Base-by-base conservation (phyloP, 1,140 invertebrate genomes). In the Hyposmocoma kahamanoa region DNA sequence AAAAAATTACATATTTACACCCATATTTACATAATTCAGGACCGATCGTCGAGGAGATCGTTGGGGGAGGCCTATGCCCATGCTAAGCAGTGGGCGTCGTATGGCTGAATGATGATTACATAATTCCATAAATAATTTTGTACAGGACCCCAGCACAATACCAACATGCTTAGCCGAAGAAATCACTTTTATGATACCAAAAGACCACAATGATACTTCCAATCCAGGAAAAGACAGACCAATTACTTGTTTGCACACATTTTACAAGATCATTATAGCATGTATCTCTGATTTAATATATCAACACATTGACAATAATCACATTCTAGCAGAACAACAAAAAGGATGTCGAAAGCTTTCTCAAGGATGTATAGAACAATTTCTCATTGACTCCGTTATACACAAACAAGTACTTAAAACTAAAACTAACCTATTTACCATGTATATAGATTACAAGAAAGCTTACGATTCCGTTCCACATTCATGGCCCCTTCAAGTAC, bases 281-380 rank as follows among this genome's bases (percentile, higher is more conserved):
- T 43, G 42, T 28, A 43, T 43, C 1, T n/a, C 42, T 28, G 42
- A 43, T 15, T 15, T 43, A 17, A 43, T 46, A 21, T 46, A 43
- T 28, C 3, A 28, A 26, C 42, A 43, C 13, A 18, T 43, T 28
- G 17, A 9, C 13, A 13, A 34, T n/a, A 34, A 13, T 34, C 8
- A 34, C 5, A 34, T 34, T 13, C n/a, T 34, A 6, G 24, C 24
- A 28, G 24, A 28, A 28, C 6, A 28, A 28, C 24, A 28, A 11
- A 28, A 28, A 28, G 24, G 24, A 6, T 28, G 24, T 11, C 24
- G 24, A 6, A 28, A 28, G 11, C 6, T 6, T 28, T 6, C 6
- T 28, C 24, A 28, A 11, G 24, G 24, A 6, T 28, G 24, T 11
- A 28, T 6, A 28, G 24, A 28, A 22, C 39, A 22, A 22, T 3